phyloP scores from a whole-genome alignment of 2,113 vertebrate genomes.

The Brachyhypopomus occidentalis region DNA sequence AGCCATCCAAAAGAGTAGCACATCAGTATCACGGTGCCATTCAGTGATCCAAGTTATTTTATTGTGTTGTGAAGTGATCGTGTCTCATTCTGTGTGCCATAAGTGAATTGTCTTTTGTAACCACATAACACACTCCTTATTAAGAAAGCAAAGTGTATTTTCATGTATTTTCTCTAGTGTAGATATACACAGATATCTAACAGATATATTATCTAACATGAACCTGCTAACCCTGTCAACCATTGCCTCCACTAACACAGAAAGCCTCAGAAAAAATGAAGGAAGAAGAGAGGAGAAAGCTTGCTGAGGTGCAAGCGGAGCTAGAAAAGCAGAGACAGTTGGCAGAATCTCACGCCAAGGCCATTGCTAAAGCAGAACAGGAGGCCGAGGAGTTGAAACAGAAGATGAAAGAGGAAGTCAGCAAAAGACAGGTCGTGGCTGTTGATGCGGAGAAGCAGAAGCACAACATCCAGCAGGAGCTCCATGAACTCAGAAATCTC shows the following conservation, averaged over 20 bases:
- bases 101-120: slow-evolving; percentile 39
- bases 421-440: slow-evolving; percentile 82
- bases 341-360: slow-evolving; percentile 88
- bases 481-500: slow-evolving; percentile 84
- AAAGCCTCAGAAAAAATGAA: slow-evolving; percentile 91
- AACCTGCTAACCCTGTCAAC: slow-evolving; percentile 59
- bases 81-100: slow-evolving; percentile 65
- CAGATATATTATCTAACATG: slow-evolving; percentile 49
- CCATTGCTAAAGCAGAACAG: slow-evolving; percentile 86
- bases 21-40: slow-evolving; percentile 62
- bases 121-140: slow-evolving; percentile 32
- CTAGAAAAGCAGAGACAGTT: slow-evolving; percentile 92
- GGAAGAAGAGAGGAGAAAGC: slow-evolving; percentile 85
- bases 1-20: slow-evolving; percentile 38
- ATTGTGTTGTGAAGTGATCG: slow-evolving; percentile 67
- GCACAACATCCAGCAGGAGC: slow-evolving; percentile 91
- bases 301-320: slow-evolving; percentile 92
- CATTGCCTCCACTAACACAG: slow-evolving; percentile 79
- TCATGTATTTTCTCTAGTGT: slow-evolving; percentile 60
- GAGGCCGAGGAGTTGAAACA: slow-evolving; percentile 86
- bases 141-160: slow-evolving; percentile 23
- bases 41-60: slow-evolving; percentile 51
- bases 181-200: slow-evolving; percentile 51
- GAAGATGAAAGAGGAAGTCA: slow-evolving; percentile 90
- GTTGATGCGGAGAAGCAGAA: slow-evolving; percentile 90